phyloP scores from a whole-genome alignment of 1,140 invertebrate genomes.

The Drosophila santomea region DNA sequence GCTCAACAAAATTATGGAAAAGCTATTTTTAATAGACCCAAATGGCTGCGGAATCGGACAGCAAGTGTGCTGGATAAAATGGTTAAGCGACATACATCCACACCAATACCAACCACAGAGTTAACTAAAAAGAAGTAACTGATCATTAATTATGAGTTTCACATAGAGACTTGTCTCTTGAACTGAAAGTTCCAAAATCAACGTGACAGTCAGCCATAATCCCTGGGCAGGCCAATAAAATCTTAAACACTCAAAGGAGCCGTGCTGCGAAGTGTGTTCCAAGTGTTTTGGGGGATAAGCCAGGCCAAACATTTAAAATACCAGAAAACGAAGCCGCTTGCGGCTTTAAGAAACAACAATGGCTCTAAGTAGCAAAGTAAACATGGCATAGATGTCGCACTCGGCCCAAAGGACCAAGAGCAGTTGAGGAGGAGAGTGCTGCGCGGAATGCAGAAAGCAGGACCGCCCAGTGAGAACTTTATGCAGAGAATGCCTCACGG shows the following conservation, averaged over 20 bases:
- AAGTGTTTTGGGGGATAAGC: conserved; percentile 29
- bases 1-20: conserved; percentile 71
- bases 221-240: conserved; percentile 51
- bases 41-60: conserved; percentile 53
- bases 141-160: neutral
- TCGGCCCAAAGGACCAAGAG: conserved; percentile 2
- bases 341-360: conserved; percentile 71
- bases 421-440: neutral
- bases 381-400: conserved; percentile 75
- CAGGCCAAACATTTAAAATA: conserved; percentile 66
- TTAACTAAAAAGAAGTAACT: no score
- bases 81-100: conserved; percentile 52
- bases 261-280: neutral
- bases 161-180: neutral
- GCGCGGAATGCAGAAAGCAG: conserved; percentile 5
- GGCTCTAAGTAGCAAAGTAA: conserved; percentile 74
- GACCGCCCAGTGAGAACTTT: conserved; percentile 49
- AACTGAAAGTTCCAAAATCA: conserved; percentile 21
- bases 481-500: conserved; percentile 63
- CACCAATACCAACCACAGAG: no score
- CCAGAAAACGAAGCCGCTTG: conserved; percentile 63
- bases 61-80: conserved; percentile 61
- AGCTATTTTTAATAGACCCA: conserved; percentile 73
- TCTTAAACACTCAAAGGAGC: conserved; percentile 55
- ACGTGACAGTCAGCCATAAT: conserved; percentile 28